Percentiles rank a stretch among this genome's conserved stretches.
phyloP scores from a whole-genome alignment of 2,113 vertebrate genomes.

The Bos javanicus region DNA sequence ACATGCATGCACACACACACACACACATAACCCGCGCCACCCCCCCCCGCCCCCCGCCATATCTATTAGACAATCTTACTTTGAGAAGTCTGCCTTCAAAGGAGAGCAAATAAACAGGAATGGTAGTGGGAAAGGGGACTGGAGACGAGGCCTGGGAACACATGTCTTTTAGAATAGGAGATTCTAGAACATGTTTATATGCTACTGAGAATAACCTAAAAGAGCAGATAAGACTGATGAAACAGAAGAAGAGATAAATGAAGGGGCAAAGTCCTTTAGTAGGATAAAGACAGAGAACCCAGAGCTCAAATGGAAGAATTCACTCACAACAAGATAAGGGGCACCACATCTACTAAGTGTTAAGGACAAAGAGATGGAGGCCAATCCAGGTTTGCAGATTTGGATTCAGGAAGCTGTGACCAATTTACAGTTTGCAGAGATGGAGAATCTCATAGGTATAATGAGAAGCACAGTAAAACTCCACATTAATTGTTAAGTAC shows the following conservation, averaged over 20 bases:
- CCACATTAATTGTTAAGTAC: background rate
- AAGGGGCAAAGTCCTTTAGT: background rate
- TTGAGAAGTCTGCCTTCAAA: constrained; percentile 24
- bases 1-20: background rate
- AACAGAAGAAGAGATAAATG: background rate
- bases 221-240: background rate
- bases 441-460: background rate
- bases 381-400: background rate
- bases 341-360: background rate
- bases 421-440: background rate
- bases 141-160: background rate
- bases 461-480: background rate
- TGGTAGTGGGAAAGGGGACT: background rate
- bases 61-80: background rate
- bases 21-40: background rate
- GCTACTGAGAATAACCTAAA: background rate
- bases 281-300: background rate
- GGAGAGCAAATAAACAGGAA: background rate
- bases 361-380: background rate
- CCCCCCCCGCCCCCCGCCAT: no score
- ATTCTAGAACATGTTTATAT: background rate
- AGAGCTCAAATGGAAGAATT: background rate
- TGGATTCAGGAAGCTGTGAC: background rate
- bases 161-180: background rate
- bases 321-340: background rate